Conservation (phyloP, 2,797 vertebrate species). For the Saguinus oedipus region DNA sequence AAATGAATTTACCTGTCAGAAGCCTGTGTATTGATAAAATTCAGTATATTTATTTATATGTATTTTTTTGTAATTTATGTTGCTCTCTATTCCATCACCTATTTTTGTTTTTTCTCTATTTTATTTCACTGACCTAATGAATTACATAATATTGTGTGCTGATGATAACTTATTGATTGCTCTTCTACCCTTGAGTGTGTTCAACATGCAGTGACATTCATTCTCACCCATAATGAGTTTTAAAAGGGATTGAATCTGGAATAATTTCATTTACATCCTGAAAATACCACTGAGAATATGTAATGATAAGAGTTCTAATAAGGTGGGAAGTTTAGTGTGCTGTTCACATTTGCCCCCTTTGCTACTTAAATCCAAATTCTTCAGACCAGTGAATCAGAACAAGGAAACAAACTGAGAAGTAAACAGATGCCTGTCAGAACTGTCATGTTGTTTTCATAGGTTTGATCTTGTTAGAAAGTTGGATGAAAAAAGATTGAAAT, state of each 20-base stretch:
- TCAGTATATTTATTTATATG: background rate
- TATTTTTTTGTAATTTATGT: background rate
- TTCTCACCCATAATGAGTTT: background rate
- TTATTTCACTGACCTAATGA: background rate
- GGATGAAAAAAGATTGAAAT: constrained; percentile 72
- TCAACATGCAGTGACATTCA: background rate
- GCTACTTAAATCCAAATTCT: constrained; percentile 66
- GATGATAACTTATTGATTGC: background rate
- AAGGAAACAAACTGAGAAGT: constrained; percentile 74
- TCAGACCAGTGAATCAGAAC: constrained; percentile 79
- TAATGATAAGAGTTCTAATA: background rate
- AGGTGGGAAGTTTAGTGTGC: constrained; percentile 62
- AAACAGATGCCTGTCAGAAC: constrained; percentile 74
- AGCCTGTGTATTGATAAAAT: background rate
- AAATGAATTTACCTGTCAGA: background rate
- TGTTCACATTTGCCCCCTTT: constrained; percentile 61
- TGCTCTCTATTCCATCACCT: background rate
- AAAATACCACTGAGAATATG: background rate
- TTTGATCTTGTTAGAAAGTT: constrained; percentile 74
- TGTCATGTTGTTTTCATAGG: constrained; percentile 72
- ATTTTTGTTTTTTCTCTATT: background rate
- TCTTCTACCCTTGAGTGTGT: background rate
- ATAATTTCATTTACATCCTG: background rate
- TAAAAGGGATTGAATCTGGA: background rate
- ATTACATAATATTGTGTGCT: background rate